Evolutionary conservation across 2,888 invertebrate genomes (phyloP).

Genomic region (Drosophila ezoana): DNA sequence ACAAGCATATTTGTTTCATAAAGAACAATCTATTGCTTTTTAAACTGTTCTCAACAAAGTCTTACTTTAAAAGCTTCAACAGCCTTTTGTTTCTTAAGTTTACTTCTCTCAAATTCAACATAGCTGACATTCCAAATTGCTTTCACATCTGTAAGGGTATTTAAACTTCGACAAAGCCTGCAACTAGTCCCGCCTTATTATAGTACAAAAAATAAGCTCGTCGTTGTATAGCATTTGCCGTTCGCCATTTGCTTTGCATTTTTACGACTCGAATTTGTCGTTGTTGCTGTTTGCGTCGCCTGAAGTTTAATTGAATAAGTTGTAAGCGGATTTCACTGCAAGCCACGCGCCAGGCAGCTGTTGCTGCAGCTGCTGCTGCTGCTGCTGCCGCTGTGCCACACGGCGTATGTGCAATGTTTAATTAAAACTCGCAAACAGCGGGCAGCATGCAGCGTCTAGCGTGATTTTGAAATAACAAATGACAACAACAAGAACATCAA

Average conservation of each 20-base stretch:
- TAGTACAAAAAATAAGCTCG: constrained; percentile 12
- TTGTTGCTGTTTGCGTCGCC: constrained; percentile 46
- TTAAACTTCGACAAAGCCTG: neutral
- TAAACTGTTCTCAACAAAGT: too few species aligned
- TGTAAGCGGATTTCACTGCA: constrained; percentile 74
- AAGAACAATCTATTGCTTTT: too few species aligned
- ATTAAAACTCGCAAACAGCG: constrained; percentile 66
- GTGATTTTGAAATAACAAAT: constrained; percentile 70
- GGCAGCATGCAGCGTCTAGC: constrained; percentile 29
- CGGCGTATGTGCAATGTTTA: constrained; percentile 62
- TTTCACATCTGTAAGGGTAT: constrained; percentile 29
- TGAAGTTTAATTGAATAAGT: constrained; percentile 78
- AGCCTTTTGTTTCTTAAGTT: neutral
- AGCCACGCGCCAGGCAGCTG: constrained; percentile 32
- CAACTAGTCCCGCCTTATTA: neutral
- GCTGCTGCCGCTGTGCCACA: constrained; percentile 18
- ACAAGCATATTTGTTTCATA: too few species aligned
- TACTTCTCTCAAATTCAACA: neutral
- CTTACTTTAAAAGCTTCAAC: too few species aligned
- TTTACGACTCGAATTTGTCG: constrained; percentile 72
- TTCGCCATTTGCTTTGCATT: constrained; percentile 69
- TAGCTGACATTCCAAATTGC: neutral
- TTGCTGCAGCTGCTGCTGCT: constrained; percentile 8
- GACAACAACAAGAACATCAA: constrained; percentile 3
- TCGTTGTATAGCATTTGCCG: constrained; percentile 50